Conservation (phyloP, 1,140 invertebrate species). For the Drosophila willistoni region DNA sequence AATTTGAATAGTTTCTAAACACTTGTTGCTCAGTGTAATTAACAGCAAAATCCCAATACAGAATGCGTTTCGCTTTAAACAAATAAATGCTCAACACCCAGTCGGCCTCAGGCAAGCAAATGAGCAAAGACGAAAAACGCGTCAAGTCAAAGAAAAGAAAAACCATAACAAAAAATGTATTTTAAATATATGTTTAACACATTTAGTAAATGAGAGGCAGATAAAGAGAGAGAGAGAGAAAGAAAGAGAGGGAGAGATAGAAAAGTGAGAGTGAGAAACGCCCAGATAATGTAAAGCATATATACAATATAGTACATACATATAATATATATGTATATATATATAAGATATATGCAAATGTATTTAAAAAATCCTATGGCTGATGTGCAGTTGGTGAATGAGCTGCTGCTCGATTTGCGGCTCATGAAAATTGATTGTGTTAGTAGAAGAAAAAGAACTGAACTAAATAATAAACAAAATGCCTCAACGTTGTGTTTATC, state of each 20-base stretch:
- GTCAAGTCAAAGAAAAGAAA: slow-evolving; percentile 37
- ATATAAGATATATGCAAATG: slow-evolving; percentile 71
- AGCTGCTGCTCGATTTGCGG: slow-evolving; percentile 75
- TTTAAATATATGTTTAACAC: slow-evolving; percentile 52
- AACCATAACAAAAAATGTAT: slow-evolving; percentile 9
- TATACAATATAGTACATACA: background rate
- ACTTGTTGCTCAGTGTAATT: slow-evolving; percentile 65
- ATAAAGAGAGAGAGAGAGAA: background rate
- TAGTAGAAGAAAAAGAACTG: slow-evolving; percentile 47
- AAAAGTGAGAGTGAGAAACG: slow-evolving; percentile 9
- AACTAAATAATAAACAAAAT: background rate
- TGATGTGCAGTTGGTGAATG: slow-evolving; percentile 76
- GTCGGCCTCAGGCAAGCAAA: slow-evolving; percentile 60
- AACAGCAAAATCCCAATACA: slow-evolving; percentile 43
- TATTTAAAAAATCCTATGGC: slow-evolving; percentile 81
- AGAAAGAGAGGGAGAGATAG: background rate
- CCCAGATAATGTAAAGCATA: slow-evolving; percentile 34
- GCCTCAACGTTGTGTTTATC: background rate
- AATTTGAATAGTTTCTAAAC: slow-evolving; percentile 2
- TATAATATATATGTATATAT: slow-evolving; percentile 44
- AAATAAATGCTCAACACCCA: slow-evolving; percentile 53
- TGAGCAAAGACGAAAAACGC: slow-evolving; percentile 58
- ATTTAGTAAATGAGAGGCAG: background rate
- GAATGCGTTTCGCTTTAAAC: slow-evolving; percentile 41
- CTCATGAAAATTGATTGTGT: slow-evolving; percentile 79